phyloP scores from a whole-genome alignment of 2,797 vertebrate species.

The Xenopus petersii region DNA sequence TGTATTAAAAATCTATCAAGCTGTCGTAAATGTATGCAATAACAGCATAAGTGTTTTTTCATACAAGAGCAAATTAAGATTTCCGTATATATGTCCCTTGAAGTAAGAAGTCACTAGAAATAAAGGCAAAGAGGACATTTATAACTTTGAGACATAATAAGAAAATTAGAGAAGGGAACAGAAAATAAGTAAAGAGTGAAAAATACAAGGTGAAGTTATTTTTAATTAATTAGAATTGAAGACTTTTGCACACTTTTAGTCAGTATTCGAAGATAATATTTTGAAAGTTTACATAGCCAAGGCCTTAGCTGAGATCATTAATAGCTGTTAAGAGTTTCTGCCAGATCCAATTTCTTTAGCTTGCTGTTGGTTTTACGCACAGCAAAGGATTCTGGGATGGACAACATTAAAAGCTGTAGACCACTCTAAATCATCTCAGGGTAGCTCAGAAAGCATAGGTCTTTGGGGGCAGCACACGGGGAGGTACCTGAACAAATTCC shows the following conservation, averaged over 20 bases:
- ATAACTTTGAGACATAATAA: too few relatives aligned
- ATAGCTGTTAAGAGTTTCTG: background rate
- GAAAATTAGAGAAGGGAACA: too few relatives aligned
- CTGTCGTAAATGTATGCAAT: too few relatives aligned
- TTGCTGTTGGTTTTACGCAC: conserved; percentile 1
- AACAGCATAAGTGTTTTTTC: too few relatives aligned
- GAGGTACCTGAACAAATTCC: conserved; percentile 83
- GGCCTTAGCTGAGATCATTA: background rate
- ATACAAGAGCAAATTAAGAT: too few relatives aligned
- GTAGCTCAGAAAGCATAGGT: conserved; percentile 28
- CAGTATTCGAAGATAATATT: background rate
- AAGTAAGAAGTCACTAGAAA: too few relatives aligned
- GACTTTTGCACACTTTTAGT: background rate
- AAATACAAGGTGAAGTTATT: background rate
- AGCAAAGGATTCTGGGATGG: conserved; percentile 6
- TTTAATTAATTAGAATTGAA: background rate
- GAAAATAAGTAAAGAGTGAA: background rate
- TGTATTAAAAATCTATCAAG: too few relatives aligned
- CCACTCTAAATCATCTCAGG: conserved; percentile 11
- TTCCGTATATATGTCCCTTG: too few relatives aligned
- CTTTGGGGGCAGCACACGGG: conserved; percentile 20
- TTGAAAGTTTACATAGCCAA: background rate
- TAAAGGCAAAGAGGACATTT: too few relatives aligned
- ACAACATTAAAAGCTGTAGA: background rate
- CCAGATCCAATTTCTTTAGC: too few relatives aligned